Evolutionary conservation across 2,113 vertebrate genomes (phyloP).

Genomic region (Periophthalmus modestus): DNA sequence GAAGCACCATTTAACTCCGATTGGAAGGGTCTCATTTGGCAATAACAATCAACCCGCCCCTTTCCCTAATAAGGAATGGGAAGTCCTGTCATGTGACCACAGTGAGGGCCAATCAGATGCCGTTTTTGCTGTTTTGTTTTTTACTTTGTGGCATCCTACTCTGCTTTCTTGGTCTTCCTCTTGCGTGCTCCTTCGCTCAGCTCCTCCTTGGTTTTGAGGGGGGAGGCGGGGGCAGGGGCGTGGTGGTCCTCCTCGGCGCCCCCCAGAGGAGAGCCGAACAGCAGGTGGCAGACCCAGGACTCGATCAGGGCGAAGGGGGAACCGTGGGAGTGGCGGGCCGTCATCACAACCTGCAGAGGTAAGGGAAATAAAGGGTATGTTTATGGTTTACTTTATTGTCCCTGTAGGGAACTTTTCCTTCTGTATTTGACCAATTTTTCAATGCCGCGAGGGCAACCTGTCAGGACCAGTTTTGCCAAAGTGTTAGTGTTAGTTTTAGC

Average conservation of each 20-base stretch:
- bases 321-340: constrained; percentile 90
- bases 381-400: neutral
- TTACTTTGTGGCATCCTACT: constrained; percentile 68
- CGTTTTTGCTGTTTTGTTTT: constrained; percentile 16
- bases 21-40: constrained; percentile 61
- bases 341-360: constrained; percentile 86
- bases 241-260: constrained; percentile 77
- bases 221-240: constrained; percentile 64
- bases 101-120: constrained; percentile 50
- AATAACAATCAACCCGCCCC: constrained; percentile 60
- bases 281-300: constrained; percentile 83
- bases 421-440: too few species aligned
- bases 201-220: constrained; percentile 91
- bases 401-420: neutral
- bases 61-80: constrained; percentile 58
- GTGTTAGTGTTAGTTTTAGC: too few species aligned
- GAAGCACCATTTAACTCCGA: constrained; percentile 69
- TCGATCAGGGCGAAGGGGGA: constrained; percentile 91
- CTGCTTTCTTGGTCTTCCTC: constrained; percentile 94
- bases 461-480: too few species aligned
- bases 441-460: too few species aligned
- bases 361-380: neutral
- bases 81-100: constrained; percentile 45
- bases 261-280: constrained; percentile 83
- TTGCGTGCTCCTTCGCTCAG: constrained; percentile 91